These are phyloP conservation scores for Hymenochirus boettgeri DNA, from an alignment of 2,113 vertebrate species.

Conservation along the genomic window DNA sequence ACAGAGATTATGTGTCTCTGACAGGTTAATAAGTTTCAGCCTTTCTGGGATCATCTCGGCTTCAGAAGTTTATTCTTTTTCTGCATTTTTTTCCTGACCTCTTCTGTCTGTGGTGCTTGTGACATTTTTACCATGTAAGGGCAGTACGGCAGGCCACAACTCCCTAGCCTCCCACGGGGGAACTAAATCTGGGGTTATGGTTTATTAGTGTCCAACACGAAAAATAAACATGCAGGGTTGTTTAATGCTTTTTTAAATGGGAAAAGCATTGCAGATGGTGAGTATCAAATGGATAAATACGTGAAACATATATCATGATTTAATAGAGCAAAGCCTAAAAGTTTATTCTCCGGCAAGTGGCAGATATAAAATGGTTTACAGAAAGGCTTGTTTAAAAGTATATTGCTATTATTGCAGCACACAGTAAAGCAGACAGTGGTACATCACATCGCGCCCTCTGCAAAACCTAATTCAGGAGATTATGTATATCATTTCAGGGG, in stretches of 20 bases:
- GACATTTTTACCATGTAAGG: slow-evolving; percentile 37
- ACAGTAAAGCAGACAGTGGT: too few relatives aligned
- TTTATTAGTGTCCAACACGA: slow-evolving; percentile 19
- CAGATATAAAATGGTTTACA: too few relatives aligned
- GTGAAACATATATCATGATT: too few relatives aligned
- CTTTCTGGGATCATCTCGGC: slow-evolving; percentile 21
- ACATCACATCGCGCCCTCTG: too few relatives aligned
- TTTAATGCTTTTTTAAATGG: not conserved
- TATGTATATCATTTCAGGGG: too few relatives aligned
- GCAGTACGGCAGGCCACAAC: not conserved
- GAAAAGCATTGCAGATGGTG: too few relatives aligned
- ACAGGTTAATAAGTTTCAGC: slow-evolving; percentile 29
- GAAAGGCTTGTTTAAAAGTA: too few relatives aligned
- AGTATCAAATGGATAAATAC: too few relatives aligned
- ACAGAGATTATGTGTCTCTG: slow-evolving; percentile 6
- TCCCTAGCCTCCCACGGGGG: slow-evolving; percentile 9
- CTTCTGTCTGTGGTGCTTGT: slow-evolving; percentile 9
- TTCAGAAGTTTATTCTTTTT: slow-evolving; percentile 25
- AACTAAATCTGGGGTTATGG: not conserved
- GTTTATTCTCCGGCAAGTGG: too few relatives aligned
- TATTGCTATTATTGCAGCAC: too few relatives aligned
- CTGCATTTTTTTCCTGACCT: slow-evolving; percentile 33
- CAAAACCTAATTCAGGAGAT: too few relatives aligned
- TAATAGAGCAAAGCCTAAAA: too few relatives aligned
- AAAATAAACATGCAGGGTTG: slow-evolving; percentile 19